A percentile compares a stretch with the other conserved stretches of the same genome.
These are phyloP conservation scores for Bothrops alternatus DNA, from an alignment of 2,797 vertebrate genomes.

Conservation along the genomic window DNA sequence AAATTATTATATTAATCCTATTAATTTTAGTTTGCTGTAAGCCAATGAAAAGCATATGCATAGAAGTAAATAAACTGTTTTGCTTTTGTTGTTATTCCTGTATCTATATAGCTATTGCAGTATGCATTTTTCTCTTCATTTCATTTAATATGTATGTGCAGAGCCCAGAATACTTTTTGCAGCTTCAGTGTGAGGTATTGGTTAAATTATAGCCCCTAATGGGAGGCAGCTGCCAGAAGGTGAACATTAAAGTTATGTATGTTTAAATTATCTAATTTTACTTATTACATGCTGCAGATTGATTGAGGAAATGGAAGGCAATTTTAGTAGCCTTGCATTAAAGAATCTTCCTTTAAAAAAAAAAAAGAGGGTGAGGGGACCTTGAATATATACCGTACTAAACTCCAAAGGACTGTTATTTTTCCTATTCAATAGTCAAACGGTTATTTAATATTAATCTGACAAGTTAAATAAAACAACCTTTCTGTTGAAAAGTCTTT, in stretches of 20 bases:
- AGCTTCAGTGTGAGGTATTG: constrained; percentile 67
- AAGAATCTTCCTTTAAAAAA: constrained; percentile 61
- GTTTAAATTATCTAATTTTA: constrained; percentile 72
- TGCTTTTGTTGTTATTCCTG: background rate
- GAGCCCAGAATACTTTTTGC: constrained; percentile 63
- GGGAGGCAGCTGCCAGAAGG: constrained; percentile 67
- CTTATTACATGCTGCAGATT: constrained; percentile 73
- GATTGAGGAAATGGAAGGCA: constrained; percentile 73
- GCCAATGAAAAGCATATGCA: background rate
- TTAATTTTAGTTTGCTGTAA: background rate
- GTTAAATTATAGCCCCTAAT: constrained; percentile 72
- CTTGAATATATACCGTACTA: constrained; percentile 64
- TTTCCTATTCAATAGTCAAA: constrained; percentile 35
- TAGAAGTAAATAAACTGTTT: background rate
- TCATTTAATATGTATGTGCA: constrained; percentile 53
- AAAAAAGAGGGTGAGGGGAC: constrained; percentile 53
- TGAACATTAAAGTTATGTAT: constrained; percentile 65
- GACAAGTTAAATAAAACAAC: constrained; percentile 53
- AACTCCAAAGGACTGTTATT: constrained; percentile 58
- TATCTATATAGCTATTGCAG: constrained; percentile 27
- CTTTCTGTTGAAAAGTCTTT: constrained; percentile 41
- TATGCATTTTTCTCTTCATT: constrained; percentile 39
- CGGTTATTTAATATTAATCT: constrained; percentile 48
- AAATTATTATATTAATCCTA: background rate
- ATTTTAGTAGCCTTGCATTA: constrained; percentile 70